A percentile compares a stretch with the other conserved stretches of the same genome.
phyloP scores from a whole-genome alignment of 1,140 invertebrate genomes.

The Argopecten irradians region DNA sequence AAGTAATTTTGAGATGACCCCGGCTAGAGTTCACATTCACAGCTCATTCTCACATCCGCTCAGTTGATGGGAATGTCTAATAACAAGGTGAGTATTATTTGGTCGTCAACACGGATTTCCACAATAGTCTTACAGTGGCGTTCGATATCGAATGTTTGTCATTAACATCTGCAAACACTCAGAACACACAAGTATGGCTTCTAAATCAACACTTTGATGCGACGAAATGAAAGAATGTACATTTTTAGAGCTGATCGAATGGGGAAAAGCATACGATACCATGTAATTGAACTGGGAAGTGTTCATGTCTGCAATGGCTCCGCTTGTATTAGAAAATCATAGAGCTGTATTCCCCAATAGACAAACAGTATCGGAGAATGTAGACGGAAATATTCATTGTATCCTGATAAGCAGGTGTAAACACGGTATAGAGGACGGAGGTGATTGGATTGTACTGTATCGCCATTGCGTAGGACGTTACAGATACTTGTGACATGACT shows the following conservation, averaged over 20 bases:
- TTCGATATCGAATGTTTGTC: background rate
- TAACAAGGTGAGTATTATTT: too few species aligned
- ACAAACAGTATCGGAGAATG: background rate
- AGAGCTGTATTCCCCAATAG: background rate
- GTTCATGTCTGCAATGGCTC: background rate
- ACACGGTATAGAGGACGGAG: too few species aligned
- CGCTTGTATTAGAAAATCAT: background rate
- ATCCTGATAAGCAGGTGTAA: background rate
- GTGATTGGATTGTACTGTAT: too few species aligned
- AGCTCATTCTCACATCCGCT: too few species aligned
- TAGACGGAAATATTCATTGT: background rate
- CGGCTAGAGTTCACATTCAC: too few species aligned
- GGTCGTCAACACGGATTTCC: too few species aligned
- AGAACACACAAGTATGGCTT: background rate
- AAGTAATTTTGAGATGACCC: too few species aligned
- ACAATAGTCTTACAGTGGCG: background rate
- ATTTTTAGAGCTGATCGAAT: background rate
- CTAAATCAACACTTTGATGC: slow-evolving; percentile 10
- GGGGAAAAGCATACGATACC: background rate
- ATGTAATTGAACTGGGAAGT: background rate
- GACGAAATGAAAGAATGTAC: background rate
- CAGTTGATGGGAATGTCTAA: too few species aligned
- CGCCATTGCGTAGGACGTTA: too few species aligned
- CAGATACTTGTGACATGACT: too few species aligned
- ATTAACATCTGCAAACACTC: background rate